These are phyloP conservation scores for Molossus molossus DNA, from an alignment of 2,797 vertebrate genomes.

Conservation along the genomic window DNA sequence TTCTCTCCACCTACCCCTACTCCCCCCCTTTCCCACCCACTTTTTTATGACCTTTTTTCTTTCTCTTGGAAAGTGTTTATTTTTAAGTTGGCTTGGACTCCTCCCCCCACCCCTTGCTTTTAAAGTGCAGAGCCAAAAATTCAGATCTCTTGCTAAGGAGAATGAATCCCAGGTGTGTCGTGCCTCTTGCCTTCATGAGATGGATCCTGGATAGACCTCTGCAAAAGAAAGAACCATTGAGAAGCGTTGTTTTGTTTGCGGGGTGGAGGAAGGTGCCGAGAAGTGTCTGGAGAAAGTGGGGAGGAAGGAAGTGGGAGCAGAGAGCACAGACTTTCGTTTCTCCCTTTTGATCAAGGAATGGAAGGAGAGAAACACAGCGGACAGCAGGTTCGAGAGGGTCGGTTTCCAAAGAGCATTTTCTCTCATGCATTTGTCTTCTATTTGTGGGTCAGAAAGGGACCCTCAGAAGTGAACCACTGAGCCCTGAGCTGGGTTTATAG, in stretches of 20 bases:
- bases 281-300: background rate
- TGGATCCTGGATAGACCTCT: background rate
- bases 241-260: background rate
- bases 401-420: background rate
- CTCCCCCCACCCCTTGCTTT: background rate
- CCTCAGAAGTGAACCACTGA: background rate
- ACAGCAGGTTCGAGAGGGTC: background rate
- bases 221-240: background rate
- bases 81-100: constrained; percentile 56
- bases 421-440: background rate
- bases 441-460: background rate
- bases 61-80: constrained; percentile 53
- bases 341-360: background rate
- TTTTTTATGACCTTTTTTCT: background rate
- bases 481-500: background rate
- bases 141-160: constrained; percentile 13
- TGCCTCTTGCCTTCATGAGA: background rate
- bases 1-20: background rate
- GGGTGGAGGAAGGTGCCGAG: background rate
- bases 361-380: background rate
- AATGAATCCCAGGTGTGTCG: constrained; percentile 58
- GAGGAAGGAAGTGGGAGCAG: background rate
- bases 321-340: background rate
- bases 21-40: background rate
- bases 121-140: constrained; percentile 44